These are phyloP conservation scores for Melikaiella ostensackeni DNA, from an alignment of 2,888 invertebrate species.

Conservation along the genomic window DNA sequence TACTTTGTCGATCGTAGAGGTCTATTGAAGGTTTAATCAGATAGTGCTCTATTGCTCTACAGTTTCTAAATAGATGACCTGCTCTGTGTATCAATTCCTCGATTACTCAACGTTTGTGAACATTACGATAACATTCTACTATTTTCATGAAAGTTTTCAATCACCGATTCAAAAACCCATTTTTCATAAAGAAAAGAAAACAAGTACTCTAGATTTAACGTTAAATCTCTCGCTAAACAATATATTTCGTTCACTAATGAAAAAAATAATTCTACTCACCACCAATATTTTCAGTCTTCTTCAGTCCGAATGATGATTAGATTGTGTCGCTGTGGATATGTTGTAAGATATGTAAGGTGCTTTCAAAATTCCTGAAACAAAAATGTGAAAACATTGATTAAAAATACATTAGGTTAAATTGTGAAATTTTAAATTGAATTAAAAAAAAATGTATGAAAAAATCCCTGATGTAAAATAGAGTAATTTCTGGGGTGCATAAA, in stretches of 20 bases:
- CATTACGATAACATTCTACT: constrained; percentile 19
- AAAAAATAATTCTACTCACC: not conserved
- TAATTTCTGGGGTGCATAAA: no score
- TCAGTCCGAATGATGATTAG: constrained; percentile 45
- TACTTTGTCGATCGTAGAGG: constrained; percentile 28
- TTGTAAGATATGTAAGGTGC: constrained; percentile 48
- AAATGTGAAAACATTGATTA: constrained; percentile 21
- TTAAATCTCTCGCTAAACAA: no score
- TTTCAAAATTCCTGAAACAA: constrained; percentile 22
- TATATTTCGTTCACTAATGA: not conserved
- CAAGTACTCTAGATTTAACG: not conserved
- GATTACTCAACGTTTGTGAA: constrained; percentile 15
- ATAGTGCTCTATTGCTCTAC: constrained; percentile 23
- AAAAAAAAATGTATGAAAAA: no score
- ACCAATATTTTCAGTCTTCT: constrained; percentile 52
- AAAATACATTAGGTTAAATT: no score
- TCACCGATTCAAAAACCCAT: not conserved
- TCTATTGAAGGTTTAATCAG: constrained; percentile 11
- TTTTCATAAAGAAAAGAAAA: not conserved
- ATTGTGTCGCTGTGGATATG: constrained; percentile 46
- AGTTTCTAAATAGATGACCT: constrained; percentile 32
- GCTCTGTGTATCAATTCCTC: constrained; percentile 3
- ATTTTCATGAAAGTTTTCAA: not conserved
- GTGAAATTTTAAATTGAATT: no score
- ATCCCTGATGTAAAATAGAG: no score